Evolutionary conservation across 2,888 invertebrate genomes (phyloP), one percentile per base, ranked within the genome.

Genomic region (Syrista parreyssii): DNA sequence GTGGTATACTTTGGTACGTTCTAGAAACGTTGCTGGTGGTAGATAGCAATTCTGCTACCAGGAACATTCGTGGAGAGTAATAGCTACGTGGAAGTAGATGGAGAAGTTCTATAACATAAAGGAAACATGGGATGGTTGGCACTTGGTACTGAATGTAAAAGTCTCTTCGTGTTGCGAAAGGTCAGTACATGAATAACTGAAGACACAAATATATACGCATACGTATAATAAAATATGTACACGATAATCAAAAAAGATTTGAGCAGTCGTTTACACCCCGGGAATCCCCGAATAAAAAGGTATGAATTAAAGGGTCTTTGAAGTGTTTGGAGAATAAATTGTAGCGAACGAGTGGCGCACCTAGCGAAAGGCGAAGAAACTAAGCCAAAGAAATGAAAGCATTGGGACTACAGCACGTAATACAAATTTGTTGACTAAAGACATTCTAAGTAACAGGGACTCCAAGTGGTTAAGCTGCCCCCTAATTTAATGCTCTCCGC

Each of bases 401-500:
- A 71, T 71, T 71, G 71, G 2, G 74, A 79, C 74, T 69, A 68
- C 68, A 76, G 76, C 76, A 74, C 73, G 78, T 78, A 71, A 68
- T 78, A 78, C 75, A 78, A 78, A 78, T 78, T 78, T 75, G 78
- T 78, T 75, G 73, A 75, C 75, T 78, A 78, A 78, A 78, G 78
- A 78, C 75, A 78, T 78, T 78, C 75, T 78, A 75, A 78, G 78
- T 78, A 78, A 75, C 75, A 78, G 75, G 78, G 75, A 75, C 75
- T 71, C 12, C 71, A 33, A 31, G 71, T 71, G 71, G 74, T 73
- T 80, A 80, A 79, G 76, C 81, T 76, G 76, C 79, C 79, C 55
- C 76, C 79, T 81, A 78, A 80, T 81, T 81, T 79, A 76, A 80
- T 81, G 76, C 77, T 76, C 30, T 78, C 71, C 31, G 73, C 76